Evolutionary conservation across 2,888 invertebrate species (phyloP).

Genomic region (Dynastes tityus): DNA sequence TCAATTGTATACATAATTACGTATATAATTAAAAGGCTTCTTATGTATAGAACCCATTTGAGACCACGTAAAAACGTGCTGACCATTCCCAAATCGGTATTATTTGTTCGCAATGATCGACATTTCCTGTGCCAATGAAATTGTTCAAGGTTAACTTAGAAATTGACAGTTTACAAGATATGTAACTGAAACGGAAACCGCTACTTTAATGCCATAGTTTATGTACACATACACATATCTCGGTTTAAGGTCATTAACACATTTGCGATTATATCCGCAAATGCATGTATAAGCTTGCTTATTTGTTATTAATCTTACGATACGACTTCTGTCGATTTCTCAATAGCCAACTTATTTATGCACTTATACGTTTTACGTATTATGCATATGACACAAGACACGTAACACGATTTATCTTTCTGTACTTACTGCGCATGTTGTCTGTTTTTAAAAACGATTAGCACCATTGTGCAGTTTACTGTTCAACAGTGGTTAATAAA

Average conservation of each 20-base stretch:
- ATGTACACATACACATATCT: neutral
- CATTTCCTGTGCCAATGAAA: slow-evolving; percentile 45
- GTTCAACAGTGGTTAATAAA: no score
- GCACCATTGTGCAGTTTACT: neutral
- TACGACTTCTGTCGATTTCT: neutral
- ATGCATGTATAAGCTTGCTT: slow-evolving; percentile 2
- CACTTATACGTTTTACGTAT: neutral
- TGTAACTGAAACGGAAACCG: slow-evolving; percentile 31
- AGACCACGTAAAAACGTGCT: slow-evolving; percentile 5
- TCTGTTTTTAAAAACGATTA: neutral
- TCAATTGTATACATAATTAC: slow-evolving; percentile 19
- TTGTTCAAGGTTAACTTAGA: slow-evolving; percentile 38
- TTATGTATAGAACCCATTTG: neutral
- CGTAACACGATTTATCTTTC: neutral
- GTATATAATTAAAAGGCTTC: neutral
- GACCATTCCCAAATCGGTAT: slow-evolving; percentile 36
- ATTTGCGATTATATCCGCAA: slow-evolving; percentile 5
- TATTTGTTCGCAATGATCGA: slow-evolving; percentile 43
- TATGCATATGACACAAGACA: neutral
- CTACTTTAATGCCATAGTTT: slow-evolving; percentile 33
- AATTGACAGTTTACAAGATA: slow-evolving; percentile 39
- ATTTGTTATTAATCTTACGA: slow-evolving; percentile 10
- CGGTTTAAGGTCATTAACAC: slow-evolving; percentile 32
- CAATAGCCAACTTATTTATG: slow-evolving; percentile 1
- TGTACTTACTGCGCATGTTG: neutral